A percentile compares a stretch with the other conserved stretches of the same genome.
Conservation (phyloP, 2,797 vertebrate species). For the Microtus obscurus region DNA sequence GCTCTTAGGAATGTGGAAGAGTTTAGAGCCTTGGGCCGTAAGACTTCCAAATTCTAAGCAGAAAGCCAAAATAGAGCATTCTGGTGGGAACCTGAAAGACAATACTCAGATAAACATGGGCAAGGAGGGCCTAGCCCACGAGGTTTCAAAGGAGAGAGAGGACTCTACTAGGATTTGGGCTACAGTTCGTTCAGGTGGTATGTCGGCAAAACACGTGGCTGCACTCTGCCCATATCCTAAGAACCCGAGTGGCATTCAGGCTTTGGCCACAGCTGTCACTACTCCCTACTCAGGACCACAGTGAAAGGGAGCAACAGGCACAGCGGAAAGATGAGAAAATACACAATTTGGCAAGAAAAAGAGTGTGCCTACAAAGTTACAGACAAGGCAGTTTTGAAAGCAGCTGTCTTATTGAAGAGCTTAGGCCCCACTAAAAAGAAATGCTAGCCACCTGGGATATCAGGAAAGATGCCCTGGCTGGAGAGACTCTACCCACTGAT, state of each 20-base stretch:
- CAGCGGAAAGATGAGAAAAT: background rate
- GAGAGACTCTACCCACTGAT: background rate
- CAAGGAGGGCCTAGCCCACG: background rate
- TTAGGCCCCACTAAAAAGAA: background rate
- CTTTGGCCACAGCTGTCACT: background rate
- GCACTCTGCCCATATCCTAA: background rate
- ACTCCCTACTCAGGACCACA: background rate
- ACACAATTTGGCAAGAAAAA: background rate
- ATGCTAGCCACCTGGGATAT: background rate
- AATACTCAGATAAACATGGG: background rate
- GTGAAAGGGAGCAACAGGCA: background rate
- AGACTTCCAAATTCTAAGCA: background rate
- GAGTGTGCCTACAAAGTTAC: background rate
- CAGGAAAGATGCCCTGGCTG: background rate
- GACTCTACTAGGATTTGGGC: background rate
- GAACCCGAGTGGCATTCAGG: background rate
- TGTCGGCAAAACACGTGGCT: background rate
- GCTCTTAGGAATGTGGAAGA: background rate
- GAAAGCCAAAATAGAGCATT: background rate
- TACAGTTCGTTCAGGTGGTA: background rate
- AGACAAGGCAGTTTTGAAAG: background rate
- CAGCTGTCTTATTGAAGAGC: background rate
- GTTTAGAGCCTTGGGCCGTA: background rate
- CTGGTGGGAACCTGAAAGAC: no score
- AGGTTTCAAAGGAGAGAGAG: background rate